Base-by-base conservation (phyloP, 2,888 invertebrate genomes). In the Hipparchia sbordonii region DNA sequence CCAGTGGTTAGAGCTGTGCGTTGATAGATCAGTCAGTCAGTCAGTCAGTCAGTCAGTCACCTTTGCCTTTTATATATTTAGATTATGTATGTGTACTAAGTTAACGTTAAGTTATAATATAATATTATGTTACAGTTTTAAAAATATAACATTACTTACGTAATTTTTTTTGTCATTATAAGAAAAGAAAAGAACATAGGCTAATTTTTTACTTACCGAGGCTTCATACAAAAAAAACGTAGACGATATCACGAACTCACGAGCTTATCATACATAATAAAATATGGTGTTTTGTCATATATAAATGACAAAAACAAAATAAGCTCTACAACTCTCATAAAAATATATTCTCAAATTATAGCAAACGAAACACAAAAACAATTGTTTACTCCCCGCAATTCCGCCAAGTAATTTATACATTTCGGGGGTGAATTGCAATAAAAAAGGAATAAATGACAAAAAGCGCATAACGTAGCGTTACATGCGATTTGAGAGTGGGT, bases 401-500 rank as follows among this genome's bases (percentile, higher is more conserved):
- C 70, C 72, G 76, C 73, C 78, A 67, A 71, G 76, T 78, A 77
- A 80, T 78, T 80, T 78, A 80, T 78, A 75, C 67, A 81, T 79
- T 70, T 77, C 77, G 82, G 82, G 86, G 87, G 86, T 81, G 80
- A 81, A 80, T 79, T 78, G 85, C 86, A 87, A 89, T 89, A 90
- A 90, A 90, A 87, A 83, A 85, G 84, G 89, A 87, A 92, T 91
- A 90, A 92, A 91, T 85, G 84, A 86, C 85, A 89, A 89, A 87
- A 84, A 85, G 83, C 84, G 85, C 88, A 90, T 89, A 86, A 88
- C 87, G 90, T 84, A 83, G 88, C 90, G 91, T 93, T 91, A 92
- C 93, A 92, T 86, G 89, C 87, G 90, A 90, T 91, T 91, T 91
- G 91, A 89, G 91, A 90, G 89, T 88, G 87, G 90, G 89, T 94